Evolutionary conservation across 1,140 invertebrate species (phyloP), one percentile per base, ranked within the genome.

Genomic region (Anthonomus grandis): DNA sequence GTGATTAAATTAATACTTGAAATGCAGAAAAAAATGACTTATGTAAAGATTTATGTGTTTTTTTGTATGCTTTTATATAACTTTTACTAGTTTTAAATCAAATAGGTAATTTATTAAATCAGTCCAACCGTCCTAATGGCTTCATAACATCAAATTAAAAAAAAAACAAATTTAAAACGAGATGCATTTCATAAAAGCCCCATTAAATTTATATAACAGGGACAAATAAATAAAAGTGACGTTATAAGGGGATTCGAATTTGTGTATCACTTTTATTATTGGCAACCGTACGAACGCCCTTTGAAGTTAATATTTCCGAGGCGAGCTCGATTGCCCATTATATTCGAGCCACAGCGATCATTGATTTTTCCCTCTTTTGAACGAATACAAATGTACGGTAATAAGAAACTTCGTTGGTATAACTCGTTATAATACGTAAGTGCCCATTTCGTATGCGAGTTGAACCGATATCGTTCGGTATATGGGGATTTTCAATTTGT

Each of bases 311-410:
- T 51, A 51, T 51, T 51, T 48, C 36, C 48, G 37, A 51, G 23
- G 12, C 21, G 48, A 51, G 19, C 18, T 39, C 48, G 19, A 51
- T 39, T 51, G 36, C 36, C 48, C 41, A 51, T 51, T 51, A 51
- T 13, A 22, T 51, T 38, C 48, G 41, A 51, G 48, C 48, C 48
- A 15, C 48, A 51, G 22, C 42, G 48, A 51, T 51, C 48, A 51
- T 51, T 51, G 48, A 51, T 51, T 51, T 51, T 39, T 51, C 48
- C 34, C 36, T 15, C 41, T 50, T 50, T 50, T 50, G 48, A 50
- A 38, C 48, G 48, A 50, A 50, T 50, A 38, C 48, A 50, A 50
- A 50, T 50, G 48, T 37, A 38, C 10, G 39, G 34, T 50, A 50
- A 50, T 50, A 50, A 50, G 34, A 22, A 22, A 23, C 19, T 38